Percentiles rank a stretch among this genome's conserved stretches.
phyloP scores from a whole-genome alignment of 1,140 invertebrate genomes.

The Lethocerus indicus region DNA sequence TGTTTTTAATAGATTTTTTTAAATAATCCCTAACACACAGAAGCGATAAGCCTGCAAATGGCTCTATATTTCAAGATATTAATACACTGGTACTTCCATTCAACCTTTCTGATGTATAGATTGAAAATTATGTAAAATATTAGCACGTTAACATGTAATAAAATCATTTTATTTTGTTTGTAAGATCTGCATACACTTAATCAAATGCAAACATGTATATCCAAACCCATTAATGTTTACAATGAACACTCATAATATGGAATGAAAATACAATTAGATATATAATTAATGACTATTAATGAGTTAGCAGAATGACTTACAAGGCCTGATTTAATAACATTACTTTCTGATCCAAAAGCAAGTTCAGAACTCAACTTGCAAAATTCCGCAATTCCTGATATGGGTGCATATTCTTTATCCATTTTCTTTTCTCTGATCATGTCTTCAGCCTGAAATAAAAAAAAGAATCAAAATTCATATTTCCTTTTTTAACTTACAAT shows the following conservation, averaged over 20 bases:
- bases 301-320: no score
- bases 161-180: neutral
- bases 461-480: conserved; percentile 10
- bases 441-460: conserved; percentile 65
- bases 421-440: conserved; percentile 47
- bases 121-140: no score
- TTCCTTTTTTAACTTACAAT: neutral
- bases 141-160: neutral
- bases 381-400: conserved; percentile 68
- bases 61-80: no score
- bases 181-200: neutral
- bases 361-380: conserved; percentile 65
- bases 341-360: conserved; percentile 74
- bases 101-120: no score
- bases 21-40: conserved; percentile 3
- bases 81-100: no score
- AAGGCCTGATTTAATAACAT: conserved; percentile 54
- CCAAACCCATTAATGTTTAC: neutral
- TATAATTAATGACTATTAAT: no score
- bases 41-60: no score
- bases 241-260: conserved; percentile 1
- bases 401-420: conserved; percentile 94
- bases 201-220: neutral
- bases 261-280: no score
- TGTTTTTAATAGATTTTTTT: neutral